Evolutionary conservation across 2,888 invertebrate species (phyloP).

Genomic region (Philaethria dido): DNA sequence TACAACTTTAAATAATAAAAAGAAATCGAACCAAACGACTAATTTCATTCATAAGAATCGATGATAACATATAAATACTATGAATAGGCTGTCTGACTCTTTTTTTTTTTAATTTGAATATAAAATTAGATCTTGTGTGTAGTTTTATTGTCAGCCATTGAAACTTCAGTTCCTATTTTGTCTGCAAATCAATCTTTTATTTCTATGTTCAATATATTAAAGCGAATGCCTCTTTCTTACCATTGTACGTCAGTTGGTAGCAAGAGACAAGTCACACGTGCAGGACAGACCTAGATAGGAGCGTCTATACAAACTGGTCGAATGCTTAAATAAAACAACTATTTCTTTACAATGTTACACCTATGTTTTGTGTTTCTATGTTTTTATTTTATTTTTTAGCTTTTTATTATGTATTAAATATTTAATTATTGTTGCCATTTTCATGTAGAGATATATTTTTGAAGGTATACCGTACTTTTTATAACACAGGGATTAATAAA

Average conservation of each 20-base stretch:
- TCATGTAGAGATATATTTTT: no score
- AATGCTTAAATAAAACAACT: conserved; percentile 34
- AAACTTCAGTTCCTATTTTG: conserved; percentile 18
- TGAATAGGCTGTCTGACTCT: neutral
- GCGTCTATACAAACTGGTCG: conserved; percentile 39
- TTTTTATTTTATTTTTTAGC: neutral
- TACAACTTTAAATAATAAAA: neutral
- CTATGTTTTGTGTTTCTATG: neutral
- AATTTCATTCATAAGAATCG: neutral
- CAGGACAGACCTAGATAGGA: conserved; percentile 50
- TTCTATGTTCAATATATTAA: conserved; percentile 20
- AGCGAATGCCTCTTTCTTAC: conserved; percentile 26
- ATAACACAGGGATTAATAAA: no score
- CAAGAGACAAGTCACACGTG: conserved; percentile 47
- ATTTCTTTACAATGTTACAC: conserved; percentile 27
- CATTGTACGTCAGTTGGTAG: conserved; percentile 37
- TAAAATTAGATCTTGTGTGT: conserved; percentile 6
- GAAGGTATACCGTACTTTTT: no score
- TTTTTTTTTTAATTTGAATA: neutral
- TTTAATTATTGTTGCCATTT: no score
- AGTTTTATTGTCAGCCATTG: conserved; percentile 14
- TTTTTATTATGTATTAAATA: no score
- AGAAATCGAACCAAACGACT: neutral
- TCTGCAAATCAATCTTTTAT: conserved; percentile 23
- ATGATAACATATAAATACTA: neutral